phyloP scores from a whole-genome alignment of 1,140 invertebrate species.

The Brachionus rotundiformis region DNA sequence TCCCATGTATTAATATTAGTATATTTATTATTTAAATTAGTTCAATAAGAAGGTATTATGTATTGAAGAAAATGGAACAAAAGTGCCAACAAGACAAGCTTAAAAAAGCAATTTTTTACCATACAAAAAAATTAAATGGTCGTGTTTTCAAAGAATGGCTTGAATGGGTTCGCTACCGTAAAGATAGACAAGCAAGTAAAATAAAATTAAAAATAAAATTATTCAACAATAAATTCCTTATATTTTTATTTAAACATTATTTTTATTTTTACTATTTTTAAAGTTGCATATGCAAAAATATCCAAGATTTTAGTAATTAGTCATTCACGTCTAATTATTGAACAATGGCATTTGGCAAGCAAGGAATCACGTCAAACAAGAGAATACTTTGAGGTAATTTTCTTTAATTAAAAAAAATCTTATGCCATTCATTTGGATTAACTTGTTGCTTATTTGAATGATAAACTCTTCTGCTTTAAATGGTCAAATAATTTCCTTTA shows the following conservation, averaged over 20 bases:
- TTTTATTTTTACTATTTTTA: neutral
- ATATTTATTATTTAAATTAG: conserved; percentile 57
- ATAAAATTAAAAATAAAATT: neutral
- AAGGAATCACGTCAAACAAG: conserved; percentile 58
- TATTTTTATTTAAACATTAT: neutral
- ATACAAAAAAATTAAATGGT: conserved; percentile 55
- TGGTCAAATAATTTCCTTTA: neutral
- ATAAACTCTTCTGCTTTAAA: neutral
- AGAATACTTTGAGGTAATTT: conserved; percentile 62
- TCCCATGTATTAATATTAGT: no score
- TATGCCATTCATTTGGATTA: neutral
- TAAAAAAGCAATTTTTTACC: conserved; percentile 55
- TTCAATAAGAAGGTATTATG: conserved; percentile 58
- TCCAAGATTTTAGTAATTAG: neutral
- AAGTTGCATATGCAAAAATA: conserved; percentile 45
- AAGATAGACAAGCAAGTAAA: conserved; percentile 61
- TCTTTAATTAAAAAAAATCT: neutral
- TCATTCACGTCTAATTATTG: conserved; percentile 57
- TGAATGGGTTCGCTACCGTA: conserved; percentile 59
- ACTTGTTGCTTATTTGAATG: conserved; percentile 6
- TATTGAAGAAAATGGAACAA: conserved; percentile 55
- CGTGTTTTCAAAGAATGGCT: conserved; percentile 57
- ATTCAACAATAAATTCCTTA: neutral
- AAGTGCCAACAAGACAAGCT: conserved; percentile 55
- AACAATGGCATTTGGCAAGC: conserved; percentile 59